Base-by-base conservation (phyloP, 2,888 invertebrate genomes). In the Dasysyrphus albostriatus region DNA sequence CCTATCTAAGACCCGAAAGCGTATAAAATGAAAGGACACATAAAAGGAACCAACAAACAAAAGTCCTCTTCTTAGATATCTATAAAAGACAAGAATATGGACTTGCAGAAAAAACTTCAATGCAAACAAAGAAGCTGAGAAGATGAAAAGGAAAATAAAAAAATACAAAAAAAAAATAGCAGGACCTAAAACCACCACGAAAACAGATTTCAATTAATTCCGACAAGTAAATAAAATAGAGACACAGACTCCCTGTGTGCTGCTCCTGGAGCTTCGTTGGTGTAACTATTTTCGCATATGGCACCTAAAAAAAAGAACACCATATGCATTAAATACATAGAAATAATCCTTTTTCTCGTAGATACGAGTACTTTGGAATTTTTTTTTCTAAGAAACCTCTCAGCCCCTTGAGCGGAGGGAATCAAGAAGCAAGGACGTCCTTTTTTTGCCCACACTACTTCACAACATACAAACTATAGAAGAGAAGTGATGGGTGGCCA, bases 171-270 rank as follows among this genome's bases (percentile, higher is more conserved):
- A 42, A 51, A 75, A 78, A 54, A 59, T 54, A 51, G 16, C 54
- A 61, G 58, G 76, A 77, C 61, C 14, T 32, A 29, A 59, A 80
- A 81, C 63, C 73, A 72, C 80, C 67, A 78, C 82, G 81, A 88
- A 85, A 85, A 80, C 72, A 84, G 76, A 83, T 87, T 82, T 73
- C 59, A 87, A 88, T 87, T 88, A 87, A 80, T 82, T 70, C 88
- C 84, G 77, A 88, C 85, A 80, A 87, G 83, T 76, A 83, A 88
- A 79, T 88, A 88, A 83, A 83, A 69, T 76, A 79, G 51, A 77
- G 74, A 81, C 63, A 67, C 69, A 24, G 14, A 32, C 59, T 59
- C 19, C 3, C 24, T 59, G 61, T 42, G 59, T 63, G 29, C 67
- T 67, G 3, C 67, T 37, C 24, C n/a, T 14, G 7, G 19, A 63